phyloP scores from a whole-genome alignment of 23 tunicate genomes.

The Oikopleura dioica region DNA sequence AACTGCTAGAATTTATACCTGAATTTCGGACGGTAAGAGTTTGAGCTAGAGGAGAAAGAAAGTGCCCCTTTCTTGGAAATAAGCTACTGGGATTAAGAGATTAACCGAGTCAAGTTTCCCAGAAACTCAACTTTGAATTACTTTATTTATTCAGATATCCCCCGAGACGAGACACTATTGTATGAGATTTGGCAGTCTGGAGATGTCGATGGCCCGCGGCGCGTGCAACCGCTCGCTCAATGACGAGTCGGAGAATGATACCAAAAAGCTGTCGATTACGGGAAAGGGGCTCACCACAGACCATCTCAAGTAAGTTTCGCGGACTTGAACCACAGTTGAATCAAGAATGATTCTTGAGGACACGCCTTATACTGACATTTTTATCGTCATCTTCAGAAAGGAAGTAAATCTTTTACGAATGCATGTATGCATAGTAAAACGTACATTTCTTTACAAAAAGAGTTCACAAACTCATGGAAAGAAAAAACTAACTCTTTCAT shows the following conservation, averaged over 20 bases:
- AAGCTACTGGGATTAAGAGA: not conserved
- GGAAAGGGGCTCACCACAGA: not conserved
- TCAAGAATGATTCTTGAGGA: no score
- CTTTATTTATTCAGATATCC: not conserved
- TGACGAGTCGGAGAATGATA: not conserved
- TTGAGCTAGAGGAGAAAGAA: not conserved
- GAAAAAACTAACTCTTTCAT: no score
- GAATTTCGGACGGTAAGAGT: not conserved
- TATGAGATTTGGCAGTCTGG: not conserved
- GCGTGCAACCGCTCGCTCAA: not conserved
- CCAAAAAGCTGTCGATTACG: not conserved
- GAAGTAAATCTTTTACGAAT: no score
- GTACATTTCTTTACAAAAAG: no score
- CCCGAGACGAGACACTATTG: not conserved
- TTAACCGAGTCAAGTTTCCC: no score
- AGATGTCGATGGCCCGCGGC: not conserved
- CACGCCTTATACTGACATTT: no score
- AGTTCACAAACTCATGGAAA: no score
- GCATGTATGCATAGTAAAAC: no score
- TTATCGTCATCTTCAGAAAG: no score
- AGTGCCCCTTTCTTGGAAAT: not conserved
- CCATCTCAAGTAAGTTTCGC: not conserved
- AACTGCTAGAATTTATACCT: not conserved
- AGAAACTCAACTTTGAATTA: no score
- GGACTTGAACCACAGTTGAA: no score